These are phyloP conservation scores for Hermodice carunculata DNA, from an alignment of 2,888 invertebrate species.

Conservation along the genomic window DNA sequence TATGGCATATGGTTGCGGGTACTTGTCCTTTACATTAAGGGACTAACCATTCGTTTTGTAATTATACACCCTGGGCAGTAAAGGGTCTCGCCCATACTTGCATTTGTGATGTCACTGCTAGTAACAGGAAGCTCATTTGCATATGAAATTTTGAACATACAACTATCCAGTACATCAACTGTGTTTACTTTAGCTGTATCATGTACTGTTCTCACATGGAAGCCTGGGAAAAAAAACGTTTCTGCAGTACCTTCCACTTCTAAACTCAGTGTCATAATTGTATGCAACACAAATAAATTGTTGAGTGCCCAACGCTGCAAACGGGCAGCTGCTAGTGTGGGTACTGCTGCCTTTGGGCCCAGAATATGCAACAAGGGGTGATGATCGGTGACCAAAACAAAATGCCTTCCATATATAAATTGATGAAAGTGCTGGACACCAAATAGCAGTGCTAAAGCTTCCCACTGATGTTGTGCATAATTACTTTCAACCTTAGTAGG, in stretches of 20 bases:
- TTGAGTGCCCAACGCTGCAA: neutral
- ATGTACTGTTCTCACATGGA: too few relatives aligned
- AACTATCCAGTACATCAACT: neutral
- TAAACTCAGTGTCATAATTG: neutral
- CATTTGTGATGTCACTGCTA: neutral
- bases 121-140: neutral
- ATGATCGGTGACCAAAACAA: neutral
- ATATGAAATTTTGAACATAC: neutral
- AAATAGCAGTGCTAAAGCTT: too few relatives aligned
- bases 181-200: too few relatives aligned
- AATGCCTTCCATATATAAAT: neutral
- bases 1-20: neutral
- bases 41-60: neutral
- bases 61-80: neutral
- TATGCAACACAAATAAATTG: neutral
- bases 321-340: neutral
- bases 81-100: neutral
- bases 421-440: neutral
- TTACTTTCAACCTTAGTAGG: too few relatives aligned
- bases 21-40: neutral
- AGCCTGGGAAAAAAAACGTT: too few relatives aligned
- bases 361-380: neutral
- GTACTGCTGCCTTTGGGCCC: neutral
- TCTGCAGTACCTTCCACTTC: neutral
- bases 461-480: too few relatives aligned